These are phyloP conservation scores for Yponomeuta cagnagella DNA, from an alignment of 2,888 invertebrate genomes.

Conservation along the genomic window DNA sequence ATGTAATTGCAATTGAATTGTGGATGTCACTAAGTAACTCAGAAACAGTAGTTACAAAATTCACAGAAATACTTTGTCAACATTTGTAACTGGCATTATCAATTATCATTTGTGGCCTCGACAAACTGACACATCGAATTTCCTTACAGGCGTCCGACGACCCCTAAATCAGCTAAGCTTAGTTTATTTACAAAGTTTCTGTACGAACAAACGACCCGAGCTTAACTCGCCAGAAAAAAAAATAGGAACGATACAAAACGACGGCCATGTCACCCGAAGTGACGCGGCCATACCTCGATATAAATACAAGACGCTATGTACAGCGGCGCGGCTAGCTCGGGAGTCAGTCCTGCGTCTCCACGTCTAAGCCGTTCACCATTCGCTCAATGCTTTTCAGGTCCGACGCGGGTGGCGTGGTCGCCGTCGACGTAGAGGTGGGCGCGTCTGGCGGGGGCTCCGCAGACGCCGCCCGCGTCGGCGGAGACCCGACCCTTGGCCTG, in stretches of 20 bases:
- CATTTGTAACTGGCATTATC: background rate
- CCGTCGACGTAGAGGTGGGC: conserved; percentile 71
- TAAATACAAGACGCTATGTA: conserved; percentile 69
- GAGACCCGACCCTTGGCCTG: conserved; percentile 51
- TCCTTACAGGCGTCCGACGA: conserved; percentile 36
- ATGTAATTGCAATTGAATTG: too few relatives aligned
- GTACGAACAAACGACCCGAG: conserved; percentile 68
- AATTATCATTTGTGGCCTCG: background rate
- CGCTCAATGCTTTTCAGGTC: conserved; percentile 97
- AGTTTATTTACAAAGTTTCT: conserved; percentile 67
- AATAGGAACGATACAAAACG: conserved; percentile 75
- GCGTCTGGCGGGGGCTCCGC: conserved; percentile 72
- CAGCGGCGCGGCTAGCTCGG: conserved; percentile 40
- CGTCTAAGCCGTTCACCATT: conserved; percentile 97
- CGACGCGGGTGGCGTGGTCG: conserved; percentile 78
- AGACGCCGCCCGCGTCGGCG: conserved; percentile 69
- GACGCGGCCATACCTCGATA: conserved; percentile 32
- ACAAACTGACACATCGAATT: conserved; percentile 17
- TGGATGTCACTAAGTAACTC: too few relatives aligned
- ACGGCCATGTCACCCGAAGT: conserved; percentile 25
- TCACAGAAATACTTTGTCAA: too few relatives aligned
- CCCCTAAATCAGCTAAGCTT: conserved; percentile 55
- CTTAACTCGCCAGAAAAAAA: conserved; percentile 71
- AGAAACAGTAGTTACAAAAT: too few relatives aligned
- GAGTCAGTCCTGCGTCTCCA: conserved; percentile 80